phyloP scores from a whole-genome alignment of 2,888 invertebrate genomes.

The Listrodromus nycthemerus region DNA sequence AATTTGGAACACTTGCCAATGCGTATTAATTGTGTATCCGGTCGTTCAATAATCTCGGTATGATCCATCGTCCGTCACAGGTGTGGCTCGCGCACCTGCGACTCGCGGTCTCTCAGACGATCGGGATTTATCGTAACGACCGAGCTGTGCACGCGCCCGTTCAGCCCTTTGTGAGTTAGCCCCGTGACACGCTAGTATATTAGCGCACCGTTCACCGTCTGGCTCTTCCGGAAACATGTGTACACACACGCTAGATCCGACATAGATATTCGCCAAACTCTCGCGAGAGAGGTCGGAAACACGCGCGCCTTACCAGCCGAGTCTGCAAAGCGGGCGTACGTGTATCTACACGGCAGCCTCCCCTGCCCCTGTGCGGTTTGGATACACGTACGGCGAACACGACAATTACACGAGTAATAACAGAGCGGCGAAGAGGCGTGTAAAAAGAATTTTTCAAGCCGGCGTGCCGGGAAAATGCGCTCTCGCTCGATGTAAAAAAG shows the following conservation, averaged over 20 bases:
- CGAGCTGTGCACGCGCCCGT: conserved; percentile 11
- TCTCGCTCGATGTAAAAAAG: not conserved
- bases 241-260: conserved; percentile 14
- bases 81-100: conserved; percentile 47
- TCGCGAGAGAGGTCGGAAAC: not conserved
- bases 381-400: conserved; percentile 27
- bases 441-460: conserved; percentile 19
- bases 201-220: conserved; percentile 4
- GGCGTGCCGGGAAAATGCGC: conserved; percentile 1
- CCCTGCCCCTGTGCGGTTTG: not conserved
- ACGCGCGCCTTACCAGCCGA: conserved; percentile 10
- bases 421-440: conserved; percentile 5
- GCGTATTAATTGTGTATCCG: conserved; percentile 45
- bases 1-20: conserved; percentile 6
- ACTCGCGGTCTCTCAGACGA: conserved; percentile 4
- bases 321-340: conserved; percentile 6
- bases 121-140: conserved; percentile 37
- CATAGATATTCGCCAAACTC: conserved; percentile 15
- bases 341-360: not conserved
- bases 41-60: conserved; percentile 23
- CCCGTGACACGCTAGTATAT: conserved; percentile 11
- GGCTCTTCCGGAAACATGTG: conserved; percentile 36
- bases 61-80: conserved; percentile 30
- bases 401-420: conserved; percentile 53
- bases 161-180: conserved; percentile 31